Evolutionary conservation across 92 coral and sea anemone species (phyloP), one percentile per base, ranked within the genome.

Genomic region (Muricea muricata): DNA sequence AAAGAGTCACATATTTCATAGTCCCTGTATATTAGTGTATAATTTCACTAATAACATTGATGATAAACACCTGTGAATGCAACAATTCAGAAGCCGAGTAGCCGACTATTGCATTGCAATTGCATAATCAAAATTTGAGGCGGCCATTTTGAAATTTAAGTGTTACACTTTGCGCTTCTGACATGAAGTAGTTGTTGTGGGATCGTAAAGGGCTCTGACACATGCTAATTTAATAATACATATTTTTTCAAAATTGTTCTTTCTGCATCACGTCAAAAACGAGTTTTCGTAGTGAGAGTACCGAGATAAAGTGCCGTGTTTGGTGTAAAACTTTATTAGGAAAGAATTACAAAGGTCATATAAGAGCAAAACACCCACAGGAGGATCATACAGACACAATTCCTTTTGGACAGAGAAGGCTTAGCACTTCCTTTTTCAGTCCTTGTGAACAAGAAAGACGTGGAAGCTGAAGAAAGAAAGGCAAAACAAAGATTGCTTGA

Each of bases 391-490:
- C 58, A 50, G 13, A 50, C 13, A 50, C 58, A 20, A 50, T 20
- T 50, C 58, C 58, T 14, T 50, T 50, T 50, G 58, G 58, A 50
- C 58, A 50, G 58, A 50, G 58, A 50, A 50, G 13, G 58, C 58
- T 50, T 50, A 4, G 7, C 58, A 50, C 1, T 50, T 50, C 58
- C 58, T 50, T 50, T 50, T 50, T 50, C 58, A 50, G 25, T 63
- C 70, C 70, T 12, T 63, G 37, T 5, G 9, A 25, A 13, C 17
- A 63, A 63, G 32, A 63, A 63, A 63, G 25, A 63, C 37, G 33
- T 63, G 70, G 25, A 63, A 24, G 70, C 70, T 24, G 73, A 65
- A 65, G 40, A 65, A n/a, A 65, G 73, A 65, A 65, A 65, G 73
- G 31, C 28, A 65, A 13, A 41, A 39, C 6, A 55, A 55, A 55